Evolutionary conservation across 2,113 vertebrate species (phyloP), one percentile per base, ranked within the genome.

Genomic region (Microcebus tavaratra): DNA sequence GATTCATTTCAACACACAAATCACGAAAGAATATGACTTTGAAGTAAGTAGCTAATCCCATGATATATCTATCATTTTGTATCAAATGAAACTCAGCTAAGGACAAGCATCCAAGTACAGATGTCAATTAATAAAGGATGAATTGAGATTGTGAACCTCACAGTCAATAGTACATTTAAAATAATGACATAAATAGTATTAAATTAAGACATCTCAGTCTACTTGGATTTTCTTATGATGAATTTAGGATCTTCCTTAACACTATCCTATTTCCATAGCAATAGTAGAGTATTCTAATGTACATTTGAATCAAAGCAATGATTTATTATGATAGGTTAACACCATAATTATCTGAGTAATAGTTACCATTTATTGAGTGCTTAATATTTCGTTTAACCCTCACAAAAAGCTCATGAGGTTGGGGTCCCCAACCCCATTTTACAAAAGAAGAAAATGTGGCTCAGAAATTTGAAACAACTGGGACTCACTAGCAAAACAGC

Each of bases 31-130:
- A 94, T 50, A 86, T 89, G 92, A 93, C 85, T 96, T 93, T 97
- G 97, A 97, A 97, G 73, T 90, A 86, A 96, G 91, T 81, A 90
- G 91, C 68, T 96, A 96, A 93, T 97, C 87, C 94, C 96, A 88
- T 90, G 85, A 94, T 94, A 57, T 88, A 94, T 7, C 97, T 95
- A 81, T 94, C 90, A 96, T 92, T 95, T 95, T 0, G 0, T 91
- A 89, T 96, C 55, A 95, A 94, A 95, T 97, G 92, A 95, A 97
- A 96, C 82, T 75, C 82, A 93, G 76, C 59, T 85, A 90, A 94
- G 73, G 93, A 94, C 88, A 94, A 94, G 94, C n/a, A 95, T 95
- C 90, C 95, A 95, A 96, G 84, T 95, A 93, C 78, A 96, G 93
- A 61, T 97, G 91, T 94, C 88, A 96, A 92, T 95, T 97, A 96